Evolutionary conservation across 1,140 invertebrate genomes (phyloP).

Genomic region (Kradibia gibbosae): DNA sequence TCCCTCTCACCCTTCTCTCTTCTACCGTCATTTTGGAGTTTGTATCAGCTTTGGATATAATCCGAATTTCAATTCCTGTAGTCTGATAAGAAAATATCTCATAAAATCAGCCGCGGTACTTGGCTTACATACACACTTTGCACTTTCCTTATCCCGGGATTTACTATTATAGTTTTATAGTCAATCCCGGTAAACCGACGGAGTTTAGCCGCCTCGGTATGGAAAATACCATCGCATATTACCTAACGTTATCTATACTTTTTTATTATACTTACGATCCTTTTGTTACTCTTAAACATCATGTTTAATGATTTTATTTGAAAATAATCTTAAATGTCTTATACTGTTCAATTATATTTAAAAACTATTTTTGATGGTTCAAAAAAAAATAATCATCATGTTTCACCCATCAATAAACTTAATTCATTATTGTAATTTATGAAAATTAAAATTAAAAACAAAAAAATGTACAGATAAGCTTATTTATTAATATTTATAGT

Average conservation of each 20-base stretch:
- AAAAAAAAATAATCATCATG: too few relatives aligned
- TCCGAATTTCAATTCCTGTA: neutral
- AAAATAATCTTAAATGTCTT: neutral
- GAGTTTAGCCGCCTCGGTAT: neutral
- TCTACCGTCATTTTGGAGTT: too few relatives aligned
- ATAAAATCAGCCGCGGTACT: neutral
- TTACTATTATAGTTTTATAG: conserved; percentile 13
- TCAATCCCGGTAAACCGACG: neutral
- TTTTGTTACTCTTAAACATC: neutral
- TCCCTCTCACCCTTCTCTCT: too few relatives aligned
- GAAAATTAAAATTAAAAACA: too few relatives aligned
- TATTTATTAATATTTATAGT: too few relatives aligned
- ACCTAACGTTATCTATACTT: neutral
- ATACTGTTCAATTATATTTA: neutral
- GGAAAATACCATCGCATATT: neutral
- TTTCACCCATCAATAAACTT: too few relatives aligned
- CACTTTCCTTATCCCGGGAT: neutral
- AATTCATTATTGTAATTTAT: too few relatives aligned
- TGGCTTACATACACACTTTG: neutral
- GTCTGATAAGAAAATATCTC: neutral
- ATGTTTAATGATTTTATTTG: neutral
- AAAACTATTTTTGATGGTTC: neutral
- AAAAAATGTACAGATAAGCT: too few relatives aligned
- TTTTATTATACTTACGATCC: too few relatives aligned
- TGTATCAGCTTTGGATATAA: too few relatives aligned